phyloP scores from a whole-genome alignment of 64 coral and sea anemone species.

The Stichodactyla mertensii region DNA sequence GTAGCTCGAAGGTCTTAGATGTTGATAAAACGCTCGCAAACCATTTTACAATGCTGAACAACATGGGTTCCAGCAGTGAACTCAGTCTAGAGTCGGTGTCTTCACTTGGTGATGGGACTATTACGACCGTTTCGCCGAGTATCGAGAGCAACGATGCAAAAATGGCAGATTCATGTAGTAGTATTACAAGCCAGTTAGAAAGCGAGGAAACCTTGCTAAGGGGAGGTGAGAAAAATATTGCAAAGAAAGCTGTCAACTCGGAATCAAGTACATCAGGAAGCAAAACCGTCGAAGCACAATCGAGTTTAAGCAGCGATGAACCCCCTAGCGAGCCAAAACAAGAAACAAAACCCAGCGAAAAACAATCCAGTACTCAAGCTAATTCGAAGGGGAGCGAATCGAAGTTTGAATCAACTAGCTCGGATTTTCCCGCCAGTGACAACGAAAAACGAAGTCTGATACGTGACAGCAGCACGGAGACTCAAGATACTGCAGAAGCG shows the following conservation, averaged over 20 bases:
- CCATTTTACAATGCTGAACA: constrained; percentile 7
- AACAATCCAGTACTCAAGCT: neutral
- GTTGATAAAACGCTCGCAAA: neutral
- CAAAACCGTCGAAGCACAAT: neutral
- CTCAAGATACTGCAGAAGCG: constrained; percentile 8
- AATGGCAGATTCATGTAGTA: neutral
- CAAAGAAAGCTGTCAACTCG: neutral
- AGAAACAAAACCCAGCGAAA: neutral
- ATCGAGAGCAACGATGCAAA: neutral
- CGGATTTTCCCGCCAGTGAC: constrained; percentile 8
- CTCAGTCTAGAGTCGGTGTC: constrained; percentile 11
- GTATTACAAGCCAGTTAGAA: constrained; percentile 5
- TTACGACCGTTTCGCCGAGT: neutral
- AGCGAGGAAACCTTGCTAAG: neutral
- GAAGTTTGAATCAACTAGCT: constrained; percentile 15
- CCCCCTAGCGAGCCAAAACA: neutral
- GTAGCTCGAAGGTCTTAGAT: neutral
- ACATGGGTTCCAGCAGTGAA: constrained; percentile 15
- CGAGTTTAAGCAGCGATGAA: constrained; percentile 15
- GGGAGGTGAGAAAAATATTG: neutral
- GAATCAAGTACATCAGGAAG: neutral
- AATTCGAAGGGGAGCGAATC: neutral
- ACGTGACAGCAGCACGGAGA: constrained; percentile 16
- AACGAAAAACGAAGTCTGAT: constrained; percentile 5
- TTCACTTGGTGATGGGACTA: neutral